Base-by-base conservation (phyloP, 2,888 invertebrate genomes). In the Chironomus tentans region DNA sequence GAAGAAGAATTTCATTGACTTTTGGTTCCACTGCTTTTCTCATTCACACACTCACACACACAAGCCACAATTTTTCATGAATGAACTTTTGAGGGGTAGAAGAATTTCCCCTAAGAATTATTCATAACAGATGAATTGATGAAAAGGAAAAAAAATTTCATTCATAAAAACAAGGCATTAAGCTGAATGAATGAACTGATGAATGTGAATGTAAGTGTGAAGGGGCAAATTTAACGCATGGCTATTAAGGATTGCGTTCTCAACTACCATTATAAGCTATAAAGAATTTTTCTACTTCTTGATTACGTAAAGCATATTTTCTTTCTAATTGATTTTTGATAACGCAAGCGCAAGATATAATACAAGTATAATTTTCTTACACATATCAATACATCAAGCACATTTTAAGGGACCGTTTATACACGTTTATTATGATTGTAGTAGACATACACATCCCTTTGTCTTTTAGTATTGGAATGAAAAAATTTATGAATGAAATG, bases 401-500 rank as follows among this genome's bases (percentile, higher is more conserved):
- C 38, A 38, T 38, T 38, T 38, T 38, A 38, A 38, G 38, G 10
- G 38, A 28, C 3, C 3, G 4, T 5, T 28, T 28, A 28, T 28
- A 38, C 10, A 38, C 10, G 2, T 10, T 4, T 38, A 5, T 10
- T 38, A 38, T 38, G 38, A 10, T 1, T 38, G 38, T 38, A 10
- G 38, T 38, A 38, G 38, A 38, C 38, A 38, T 38, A 38, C 38
- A 38, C 38, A 38, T 38, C 38, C 38, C 38, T 38, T 38, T 38
- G 38, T 38, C 28, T 38, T 38, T 38, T 18, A 56, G 56, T 56
- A 15, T 18, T 56, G 56, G 56, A 38, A 38, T 10, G 10, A 56
- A 56, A 56, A 56, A 56, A 18, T 71, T 71, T 71, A 71, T 71
- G 71, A 71, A 71, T 71, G 71, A 71, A 71, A 71, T 71, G 71